Evolutionary conservation across 2,797 vertebrate genomes (phyloP).

Genomic region (Trichosurus vulpecula): DNA sequence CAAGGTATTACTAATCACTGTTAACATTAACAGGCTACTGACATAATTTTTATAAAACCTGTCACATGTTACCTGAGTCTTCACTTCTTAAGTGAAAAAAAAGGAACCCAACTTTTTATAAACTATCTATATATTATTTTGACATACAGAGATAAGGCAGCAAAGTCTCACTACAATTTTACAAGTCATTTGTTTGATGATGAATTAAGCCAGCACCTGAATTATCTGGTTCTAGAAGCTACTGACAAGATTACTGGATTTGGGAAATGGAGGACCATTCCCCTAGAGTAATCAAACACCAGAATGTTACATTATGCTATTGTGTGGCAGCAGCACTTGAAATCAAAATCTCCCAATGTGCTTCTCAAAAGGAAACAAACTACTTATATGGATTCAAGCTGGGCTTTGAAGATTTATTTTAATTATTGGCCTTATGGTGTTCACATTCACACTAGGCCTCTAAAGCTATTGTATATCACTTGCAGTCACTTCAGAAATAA

Average conservation of each 20-base stretch:
- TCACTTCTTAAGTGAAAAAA: constrained; percentile 44
- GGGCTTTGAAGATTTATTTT: constrained; percentile 29
- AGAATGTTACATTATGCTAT: background rate
- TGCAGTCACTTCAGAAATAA: background rate
- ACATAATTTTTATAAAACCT: constrained; percentile 11
- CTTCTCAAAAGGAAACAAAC: background rate
- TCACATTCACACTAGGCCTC: background rate
- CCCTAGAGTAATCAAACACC: background rate
- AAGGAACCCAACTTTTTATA: constrained; percentile 3
- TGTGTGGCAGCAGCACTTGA: background rate
- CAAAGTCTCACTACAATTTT: constrained; percentile 23
- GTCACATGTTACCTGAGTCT: background rate
- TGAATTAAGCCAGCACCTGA: background rate
- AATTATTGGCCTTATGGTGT: background rate
- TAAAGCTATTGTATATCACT: background rate
- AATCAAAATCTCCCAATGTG: background rate
- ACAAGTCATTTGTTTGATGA: background rate
- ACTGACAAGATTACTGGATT: background rate
- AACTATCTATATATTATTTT: constrained; percentile 2
- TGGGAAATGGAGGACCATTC: background rate
- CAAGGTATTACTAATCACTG: background rate
- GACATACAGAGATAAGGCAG: constrained; percentile 11
- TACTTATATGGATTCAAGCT: background rate
- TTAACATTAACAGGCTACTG: background rate
- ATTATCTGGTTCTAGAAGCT: constrained; percentile 14